phyloP scores from a whole-genome alignment of 2,113 vertebrate genomes.

The Corydoras sp. region DNA sequence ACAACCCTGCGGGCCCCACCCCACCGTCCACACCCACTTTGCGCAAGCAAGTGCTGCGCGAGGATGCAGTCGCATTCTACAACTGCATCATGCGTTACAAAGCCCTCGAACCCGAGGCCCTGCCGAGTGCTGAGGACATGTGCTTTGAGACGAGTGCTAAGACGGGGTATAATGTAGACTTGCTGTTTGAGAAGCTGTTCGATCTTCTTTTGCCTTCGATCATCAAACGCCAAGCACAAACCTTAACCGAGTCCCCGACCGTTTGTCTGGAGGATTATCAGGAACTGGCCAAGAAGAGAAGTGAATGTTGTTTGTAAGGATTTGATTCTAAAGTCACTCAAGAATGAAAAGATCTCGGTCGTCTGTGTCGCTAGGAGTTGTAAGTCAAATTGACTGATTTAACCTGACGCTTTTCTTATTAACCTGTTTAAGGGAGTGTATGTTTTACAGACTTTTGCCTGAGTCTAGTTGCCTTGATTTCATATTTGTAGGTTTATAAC shows the following conservation, averaged over 20 bases:
- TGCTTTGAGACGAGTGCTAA: constrained; percentile 97
- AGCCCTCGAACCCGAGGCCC: constrained; percentile 73
- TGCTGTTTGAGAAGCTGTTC: constrained; percentile 85
- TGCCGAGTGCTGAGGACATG: constrained; percentile 80
- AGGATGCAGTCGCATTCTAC: constrained; percentile 80
- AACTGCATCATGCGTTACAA: constrained; percentile 81
- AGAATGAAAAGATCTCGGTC: background rate
- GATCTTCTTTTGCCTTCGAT: constrained; percentile 83
- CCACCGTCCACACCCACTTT: constrained; percentile 20
- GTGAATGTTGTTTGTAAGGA: constrained; percentile 26
- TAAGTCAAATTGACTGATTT: background rate
- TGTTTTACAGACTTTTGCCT: no score
- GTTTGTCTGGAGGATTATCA: constrained; percentile 73
- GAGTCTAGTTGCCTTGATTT: no score
- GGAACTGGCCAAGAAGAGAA: constrained; percentile 17
- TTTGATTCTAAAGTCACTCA: background rate
- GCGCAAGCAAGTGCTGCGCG: constrained; percentile 70
- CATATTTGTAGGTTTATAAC: no score
- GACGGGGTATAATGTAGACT: constrained; percentile 85
- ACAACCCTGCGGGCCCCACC: constrained; percentile 42
- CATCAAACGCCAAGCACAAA: constrained; percentile 68
- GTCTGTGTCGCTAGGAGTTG: no score
- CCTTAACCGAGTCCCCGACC: constrained; percentile 63
- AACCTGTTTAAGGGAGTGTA: no score
- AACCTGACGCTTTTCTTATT: no score